phyloP scores from a whole-genome alignment of 2,888 invertebrate genomes.

The Auanema sp. region DNA sequence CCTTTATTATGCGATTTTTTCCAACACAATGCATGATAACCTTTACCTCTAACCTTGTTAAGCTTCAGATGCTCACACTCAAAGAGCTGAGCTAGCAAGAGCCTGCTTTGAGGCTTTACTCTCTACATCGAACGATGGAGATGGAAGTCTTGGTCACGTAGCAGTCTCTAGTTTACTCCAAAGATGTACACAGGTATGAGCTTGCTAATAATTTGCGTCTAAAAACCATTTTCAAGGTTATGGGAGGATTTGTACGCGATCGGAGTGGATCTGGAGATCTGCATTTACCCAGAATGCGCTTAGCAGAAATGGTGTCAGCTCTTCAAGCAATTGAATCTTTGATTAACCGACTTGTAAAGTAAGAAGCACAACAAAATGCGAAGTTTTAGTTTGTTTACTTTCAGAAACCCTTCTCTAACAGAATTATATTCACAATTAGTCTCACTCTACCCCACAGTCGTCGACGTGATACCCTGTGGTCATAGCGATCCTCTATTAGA shows the following conservation, averaged over 20 bases:
- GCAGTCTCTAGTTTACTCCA: conserved; percentile 42
- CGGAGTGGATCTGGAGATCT: conserved; percentile 53
- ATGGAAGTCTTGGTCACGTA: conserved; percentile 31
- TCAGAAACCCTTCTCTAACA: conserved; percentile 20
- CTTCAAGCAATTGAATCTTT: conserved; percentile 57
- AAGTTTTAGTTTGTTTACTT: not conserved
- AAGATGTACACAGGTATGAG: conserved; percentile 34
- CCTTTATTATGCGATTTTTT: not conserved
- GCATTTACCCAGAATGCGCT: conserved; percentile 48
- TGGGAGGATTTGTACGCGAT: conserved; percentile 38
- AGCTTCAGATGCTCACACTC: conserved; percentile 62
- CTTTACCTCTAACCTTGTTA: conserved; percentile 23
- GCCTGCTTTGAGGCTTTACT: conserved; percentile 64
- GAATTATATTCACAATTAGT: conserved; percentile 50
- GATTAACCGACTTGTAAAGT: conserved; percentile 54
- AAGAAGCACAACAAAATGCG: not conserved
- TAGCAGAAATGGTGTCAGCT: conserved; percentile 55
- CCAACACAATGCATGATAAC: conserved; percentile 1
- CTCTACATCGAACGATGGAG: conserved; percentile 41
- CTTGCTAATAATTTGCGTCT: not conserved
- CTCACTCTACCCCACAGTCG: conserved; percentile 53
- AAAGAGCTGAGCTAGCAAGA: conserved; percentile 65
- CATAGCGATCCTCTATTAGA: conserved; percentile 53
- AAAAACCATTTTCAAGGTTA: conserved; percentile 17
- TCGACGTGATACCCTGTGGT: conserved; percentile 54